phyloP scores from a whole-genome alignment of 2,113 vertebrate species.

The Silurus asotus region DNA sequence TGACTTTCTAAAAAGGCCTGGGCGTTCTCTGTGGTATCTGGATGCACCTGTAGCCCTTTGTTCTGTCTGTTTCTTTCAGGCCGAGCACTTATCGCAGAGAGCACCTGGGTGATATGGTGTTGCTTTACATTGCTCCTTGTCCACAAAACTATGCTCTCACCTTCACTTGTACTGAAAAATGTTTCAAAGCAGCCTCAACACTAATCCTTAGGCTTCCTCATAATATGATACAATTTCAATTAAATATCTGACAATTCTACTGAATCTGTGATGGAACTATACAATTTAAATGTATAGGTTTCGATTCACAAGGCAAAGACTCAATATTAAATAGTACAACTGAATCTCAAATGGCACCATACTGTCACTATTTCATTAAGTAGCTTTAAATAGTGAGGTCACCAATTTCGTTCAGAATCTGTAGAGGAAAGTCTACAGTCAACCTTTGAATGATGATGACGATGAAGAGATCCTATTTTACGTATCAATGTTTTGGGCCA shows the following conservation, averaged over 20 bases:
- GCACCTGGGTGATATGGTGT: slow-evolving; percentile 47
- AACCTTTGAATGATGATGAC: background rate
- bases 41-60: slow-evolving; percentile 41
- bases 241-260: background rate
- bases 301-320: background rate
- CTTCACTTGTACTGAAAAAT: slow-evolving; percentile 44
- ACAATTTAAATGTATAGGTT: background rate
- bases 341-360: background rate
- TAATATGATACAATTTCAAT: background rate
- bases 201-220: background rate
- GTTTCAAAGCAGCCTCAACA: slow-evolving; percentile 33
- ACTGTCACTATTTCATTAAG: background rate
- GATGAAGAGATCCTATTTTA: background rate
- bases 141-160: slow-evolving; percentile 40
- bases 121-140: slow-evolving; percentile 34
- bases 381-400: background rate
- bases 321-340: background rate
- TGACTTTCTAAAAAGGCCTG: slow-evolving; percentile 32
- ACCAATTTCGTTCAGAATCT: background rate
- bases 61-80: slow-evolving; percentile 25
- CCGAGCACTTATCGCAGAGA: slow-evolving; percentile 48
- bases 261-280: background rate
- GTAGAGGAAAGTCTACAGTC: background rate
- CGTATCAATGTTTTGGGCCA: background rate
- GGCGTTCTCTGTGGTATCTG: slow-evolving; percentile 41